Evolutionary conservation across 2,797 vertebrate species (phyloP), one percentile per base, ranked within the genome.

Genomic region (Dendrocincla fuliginosa): DNA sequence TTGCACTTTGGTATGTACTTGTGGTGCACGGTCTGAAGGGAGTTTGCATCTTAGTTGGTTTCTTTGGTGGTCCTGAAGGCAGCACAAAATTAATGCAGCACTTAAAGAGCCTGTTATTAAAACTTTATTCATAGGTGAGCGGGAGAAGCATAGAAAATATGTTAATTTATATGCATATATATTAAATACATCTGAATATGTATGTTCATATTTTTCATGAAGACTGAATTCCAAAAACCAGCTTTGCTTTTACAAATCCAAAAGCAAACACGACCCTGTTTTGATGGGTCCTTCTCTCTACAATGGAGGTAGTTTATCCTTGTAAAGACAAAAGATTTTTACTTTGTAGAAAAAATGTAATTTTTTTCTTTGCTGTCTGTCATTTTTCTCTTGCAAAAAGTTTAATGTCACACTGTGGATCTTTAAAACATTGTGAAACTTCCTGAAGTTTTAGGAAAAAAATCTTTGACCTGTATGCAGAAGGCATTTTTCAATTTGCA

Each of bases 11-110:
- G 75, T 88, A 74, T 83, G 83, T 49, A 73, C 63, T 93, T 94
- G 70, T 86, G 88, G 30, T 73, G 33, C 57, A 10, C 11, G 7
- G 22, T 90, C 63, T 75, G 75, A 60, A 95, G 70, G 83, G 64
- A 64, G 91, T 94, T 94, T 91, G 35, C 71, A 53, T 90, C 73
- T 76, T 53, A 33, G 60, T 74, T 67, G 39, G 63, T 95, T 95
- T 93, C 87, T 90, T 93, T 95, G 87, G 92, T 95, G 94, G 87
- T 94, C 92, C 83, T 87, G 61, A 77, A 90, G 68, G 77, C 73
- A 89, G 30, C 13, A 61, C 24, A 89, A 84, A 86, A 84, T 95
- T 95, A 89, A 87, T 84, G 77, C 65, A 35, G 52, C 70, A 75
- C 55, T 69, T 95, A 93, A 75, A 85, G 68, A 88, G 64, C 12